Conservation (phyloP, 2,888 invertebrate genomes). For the Pediacus dermestoides region DNA sequence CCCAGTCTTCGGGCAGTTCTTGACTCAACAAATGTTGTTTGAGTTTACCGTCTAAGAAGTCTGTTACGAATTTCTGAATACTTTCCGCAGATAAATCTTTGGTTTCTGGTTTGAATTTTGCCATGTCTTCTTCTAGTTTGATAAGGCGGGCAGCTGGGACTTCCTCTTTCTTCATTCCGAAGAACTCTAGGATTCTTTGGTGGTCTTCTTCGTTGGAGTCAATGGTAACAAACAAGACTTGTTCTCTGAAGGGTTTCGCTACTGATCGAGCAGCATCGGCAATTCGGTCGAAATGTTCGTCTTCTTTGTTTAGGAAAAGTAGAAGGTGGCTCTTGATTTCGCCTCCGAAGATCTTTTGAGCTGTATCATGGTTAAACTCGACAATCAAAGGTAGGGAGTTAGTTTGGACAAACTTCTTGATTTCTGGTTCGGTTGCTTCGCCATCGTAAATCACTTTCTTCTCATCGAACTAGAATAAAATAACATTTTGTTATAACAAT, state of each 20-base stretch:
- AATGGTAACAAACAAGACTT: slow-evolving; percentile 92
- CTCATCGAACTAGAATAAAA: slow-evolving; percentile 73
- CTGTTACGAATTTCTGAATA: slow-evolving; percentile 76
- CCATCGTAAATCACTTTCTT: slow-evolving; percentile 70
- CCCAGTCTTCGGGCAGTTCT: slow-evolving; percentile 95
- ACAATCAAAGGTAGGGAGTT: slow-evolving; percentile 87
- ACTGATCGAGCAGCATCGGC: slow-evolving; percentile 74
- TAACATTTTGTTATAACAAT: no score
- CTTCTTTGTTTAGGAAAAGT: slow-evolving; percentile 89
- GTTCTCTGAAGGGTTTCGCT: slow-evolving; percentile 87
- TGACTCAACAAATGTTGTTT: slow-evolving; percentile 95
- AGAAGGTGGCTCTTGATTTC: slow-evolving; percentile 96
- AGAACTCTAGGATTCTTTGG: slow-evolving; percentile 97
- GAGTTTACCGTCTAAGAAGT: slow-evolving; percentile 86
- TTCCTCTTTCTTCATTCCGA: slow-evolving; percentile 88
- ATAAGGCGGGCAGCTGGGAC: slow-evolving; percentile 88
- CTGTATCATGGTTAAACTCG: slow-evolving; percentile 96
- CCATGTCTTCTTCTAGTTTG: slow-evolving; percentile 94
- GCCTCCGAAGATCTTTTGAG: slow-evolving; percentile 97
- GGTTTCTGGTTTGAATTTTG: slow-evolving; percentile 89
- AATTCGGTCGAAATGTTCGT: slow-evolving; percentile 77
- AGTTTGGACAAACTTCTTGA: slow-evolving; percentile 79
- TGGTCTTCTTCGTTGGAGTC: slow-evolving; percentile 95
- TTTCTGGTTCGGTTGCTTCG: slow-evolving; percentile 61
- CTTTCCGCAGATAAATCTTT: slow-evolving; percentile 67